Conservation (phyloP, 1,140 invertebrate genomes). For the Aphelenchoides besseyi region DNA sequence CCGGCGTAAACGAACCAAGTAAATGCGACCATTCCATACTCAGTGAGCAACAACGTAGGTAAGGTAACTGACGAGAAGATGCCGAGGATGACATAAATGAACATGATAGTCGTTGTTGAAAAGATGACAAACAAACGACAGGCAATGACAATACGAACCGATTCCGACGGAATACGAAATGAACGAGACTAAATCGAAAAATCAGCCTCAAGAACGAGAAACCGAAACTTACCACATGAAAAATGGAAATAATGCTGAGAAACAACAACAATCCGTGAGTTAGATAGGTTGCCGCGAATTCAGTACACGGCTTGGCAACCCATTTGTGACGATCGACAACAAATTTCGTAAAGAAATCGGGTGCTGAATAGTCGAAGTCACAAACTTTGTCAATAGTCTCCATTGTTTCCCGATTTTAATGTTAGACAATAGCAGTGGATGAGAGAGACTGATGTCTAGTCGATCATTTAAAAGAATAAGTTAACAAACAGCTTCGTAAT, state of each 20-base stretch:
- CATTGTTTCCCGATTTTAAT: not conserved
- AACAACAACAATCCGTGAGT: slow-evolving; percentile 6
- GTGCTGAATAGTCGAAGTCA: slow-evolving; percentile 6
- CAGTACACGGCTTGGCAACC: slow-evolving; percentile 2
- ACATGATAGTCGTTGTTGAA: slow-evolving; percentile 19
- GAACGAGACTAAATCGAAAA: slow-evolving; percentile 29
- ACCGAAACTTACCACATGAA: slow-evolving; percentile 24
- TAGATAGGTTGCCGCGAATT: not conserved
- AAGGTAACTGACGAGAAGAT: slow-evolving; percentile 20
- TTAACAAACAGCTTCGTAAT: too few relatives aligned
- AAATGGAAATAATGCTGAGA: slow-evolving; percentile 3
- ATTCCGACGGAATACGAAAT: slow-evolving; percentile 22
- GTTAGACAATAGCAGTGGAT: too few relatives aligned
- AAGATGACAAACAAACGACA: slow-evolving; percentile 24
- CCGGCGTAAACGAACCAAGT: slow-evolving; percentile 32
- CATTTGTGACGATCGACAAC: not conserved
- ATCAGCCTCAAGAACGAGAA: not conserved
- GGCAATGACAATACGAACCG: slow-evolving; percentile 17
- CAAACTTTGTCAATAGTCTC: slow-evolving; percentile 5
- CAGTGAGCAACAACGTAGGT: slow-evolving; percentile 28
- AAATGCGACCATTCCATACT: slow-evolving; percentile 32
- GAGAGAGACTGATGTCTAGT: not conserved
- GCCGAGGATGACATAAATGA: slow-evolving; percentile 23
- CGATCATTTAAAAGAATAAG: not conserved
- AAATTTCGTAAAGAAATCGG: slow-evolving; percentile 22